phyloP scores from a whole-genome alignment of 2,797 vertebrate genomes.

The Characodon lateralis region DNA sequence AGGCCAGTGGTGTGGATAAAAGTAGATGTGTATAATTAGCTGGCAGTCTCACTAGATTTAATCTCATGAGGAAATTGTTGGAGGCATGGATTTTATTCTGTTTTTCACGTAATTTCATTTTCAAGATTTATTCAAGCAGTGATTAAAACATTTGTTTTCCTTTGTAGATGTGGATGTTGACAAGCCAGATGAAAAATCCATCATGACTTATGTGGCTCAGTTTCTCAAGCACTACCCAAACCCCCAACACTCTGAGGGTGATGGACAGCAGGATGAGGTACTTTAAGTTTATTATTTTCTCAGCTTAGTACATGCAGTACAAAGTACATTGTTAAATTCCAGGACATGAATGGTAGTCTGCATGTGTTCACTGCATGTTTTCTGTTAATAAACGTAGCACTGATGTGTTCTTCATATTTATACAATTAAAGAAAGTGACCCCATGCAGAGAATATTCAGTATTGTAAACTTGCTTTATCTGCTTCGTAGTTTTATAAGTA shows the following conservation, averaged over 20 bases:
- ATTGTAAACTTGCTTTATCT: neutral
- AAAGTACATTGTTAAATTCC: neutral
- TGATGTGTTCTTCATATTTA: neutral
- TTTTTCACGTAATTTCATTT: neutral
- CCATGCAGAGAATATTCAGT: neutral
- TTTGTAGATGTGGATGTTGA: conserved; percentile 95
- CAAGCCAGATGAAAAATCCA: conserved; percentile 98
- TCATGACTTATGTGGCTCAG: conserved; percentile 99
- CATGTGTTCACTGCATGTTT: neutral
- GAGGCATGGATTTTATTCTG: neutral
- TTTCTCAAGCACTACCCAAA: conserved; percentile 97
- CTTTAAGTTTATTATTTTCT: conserved; percentile 1
- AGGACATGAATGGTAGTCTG: neutral
- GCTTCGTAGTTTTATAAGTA: neutral
- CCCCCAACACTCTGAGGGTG: conserved; percentile 80
- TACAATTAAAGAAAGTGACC: neutral
- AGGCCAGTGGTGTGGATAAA: conserved; percentile 54
- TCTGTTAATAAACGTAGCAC: neutral
- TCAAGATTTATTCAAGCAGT: neutral
- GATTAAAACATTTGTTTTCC: conserved; percentile 29
- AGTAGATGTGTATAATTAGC: conserved; percentile 57
- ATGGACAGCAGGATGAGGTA: conserved; percentile 92
- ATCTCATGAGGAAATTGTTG: conserved; percentile 20
- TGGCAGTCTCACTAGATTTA: conserved; percentile 37
- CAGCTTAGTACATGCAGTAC: neutral